Evolutionary conservation across 2,797 vertebrate genomes (phyloP).

Genomic region (Lithobates pipiens): DNA sequence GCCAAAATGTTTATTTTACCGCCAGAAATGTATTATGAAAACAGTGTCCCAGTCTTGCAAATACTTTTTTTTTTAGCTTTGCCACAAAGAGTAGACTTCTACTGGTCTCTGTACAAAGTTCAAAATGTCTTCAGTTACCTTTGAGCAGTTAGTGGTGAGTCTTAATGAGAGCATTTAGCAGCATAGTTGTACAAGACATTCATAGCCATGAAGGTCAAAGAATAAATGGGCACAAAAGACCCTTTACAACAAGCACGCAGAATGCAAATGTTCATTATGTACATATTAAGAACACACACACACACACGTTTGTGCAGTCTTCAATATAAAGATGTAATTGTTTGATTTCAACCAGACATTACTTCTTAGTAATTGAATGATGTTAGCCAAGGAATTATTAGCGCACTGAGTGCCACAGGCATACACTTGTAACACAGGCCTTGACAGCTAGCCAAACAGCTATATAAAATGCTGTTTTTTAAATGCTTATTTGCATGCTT

Average conservation of each 20-base stretch:
- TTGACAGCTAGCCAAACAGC: constrained; percentile 36
- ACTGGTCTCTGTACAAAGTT: constrained; percentile 12
- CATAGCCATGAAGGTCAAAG: constrained; percentile 30
- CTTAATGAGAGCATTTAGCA: constrained; percentile 35
- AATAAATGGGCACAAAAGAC: constrained; percentile 56
- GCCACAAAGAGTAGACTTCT: rapidly evolving
- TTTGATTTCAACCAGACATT: constrained; percentile 60
- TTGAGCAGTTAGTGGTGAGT: rapidly evolving
- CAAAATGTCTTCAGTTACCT: constrained; percentile 52
- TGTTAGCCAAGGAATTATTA: constrained; percentile 49
- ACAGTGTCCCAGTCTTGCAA: background rate
- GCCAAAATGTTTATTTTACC: constrained; percentile 57
- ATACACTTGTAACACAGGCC: constrained; percentile 41
- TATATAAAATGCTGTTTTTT: constrained; percentile 18
- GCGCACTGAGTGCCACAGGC: constrained; percentile 40
- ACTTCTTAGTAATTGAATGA: constrained; percentile 37
- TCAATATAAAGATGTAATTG: constrained; percentile 57
- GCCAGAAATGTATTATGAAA: constrained; percentile 57
- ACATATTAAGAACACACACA: constrained; percentile 58
- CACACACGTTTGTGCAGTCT: constrained; percentile 48
- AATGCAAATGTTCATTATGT: constrained; percentile 59
- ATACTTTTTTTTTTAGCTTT: constrained; percentile 29
- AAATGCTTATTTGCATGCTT: constrained; percentile 18
- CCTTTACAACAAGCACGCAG: constrained; percentile 57
- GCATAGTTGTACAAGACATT: background rate